Evolutionary conservation across 2,113 vertebrate species (phyloP).

Genomic region (Chionis minor): DNA sequence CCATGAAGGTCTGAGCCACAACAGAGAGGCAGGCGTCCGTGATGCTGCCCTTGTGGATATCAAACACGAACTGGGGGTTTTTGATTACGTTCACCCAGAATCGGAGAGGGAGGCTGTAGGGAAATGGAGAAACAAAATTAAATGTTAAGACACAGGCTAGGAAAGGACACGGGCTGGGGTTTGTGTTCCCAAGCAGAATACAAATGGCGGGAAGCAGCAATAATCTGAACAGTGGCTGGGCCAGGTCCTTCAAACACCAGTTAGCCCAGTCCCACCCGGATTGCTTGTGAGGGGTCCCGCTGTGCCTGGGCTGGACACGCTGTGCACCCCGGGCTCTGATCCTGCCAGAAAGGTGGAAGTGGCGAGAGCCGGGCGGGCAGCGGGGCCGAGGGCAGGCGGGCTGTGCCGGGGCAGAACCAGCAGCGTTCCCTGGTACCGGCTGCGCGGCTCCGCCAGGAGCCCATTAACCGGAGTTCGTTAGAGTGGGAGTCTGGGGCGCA

Average conservation of each 20-base stretch:
- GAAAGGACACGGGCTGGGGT: accelerated
- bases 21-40: slow-evolving; percentile 97
- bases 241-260: not conserved
- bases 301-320: not conserved
- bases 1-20: slow-evolving; percentile 99
- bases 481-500: accelerated
- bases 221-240: not conserved
- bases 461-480: accelerated
- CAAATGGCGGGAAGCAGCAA: accelerated
- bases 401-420: not conserved
- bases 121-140: not conserved
- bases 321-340: accelerated
- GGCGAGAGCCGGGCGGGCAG: not conserved
- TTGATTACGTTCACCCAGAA: slow-evolving; percentile 99
- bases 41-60: slow-evolving; percentile 99
- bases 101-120: slow-evolving; percentile 88
- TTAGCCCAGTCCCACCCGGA: not conserved
- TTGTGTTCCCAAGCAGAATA: not conserved
- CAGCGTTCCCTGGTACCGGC: accelerated
- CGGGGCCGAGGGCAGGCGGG: not conserved
- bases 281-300: not conserved
- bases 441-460: not conserved
- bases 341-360: accelerated
- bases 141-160: not conserved
- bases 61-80: slow-evolving; percentile 98